These are phyloP conservation scores for Cotesia chilonis DNA, from an alignment of 1,140 invertebrate species.

Conservation along the genomic window DNA sequence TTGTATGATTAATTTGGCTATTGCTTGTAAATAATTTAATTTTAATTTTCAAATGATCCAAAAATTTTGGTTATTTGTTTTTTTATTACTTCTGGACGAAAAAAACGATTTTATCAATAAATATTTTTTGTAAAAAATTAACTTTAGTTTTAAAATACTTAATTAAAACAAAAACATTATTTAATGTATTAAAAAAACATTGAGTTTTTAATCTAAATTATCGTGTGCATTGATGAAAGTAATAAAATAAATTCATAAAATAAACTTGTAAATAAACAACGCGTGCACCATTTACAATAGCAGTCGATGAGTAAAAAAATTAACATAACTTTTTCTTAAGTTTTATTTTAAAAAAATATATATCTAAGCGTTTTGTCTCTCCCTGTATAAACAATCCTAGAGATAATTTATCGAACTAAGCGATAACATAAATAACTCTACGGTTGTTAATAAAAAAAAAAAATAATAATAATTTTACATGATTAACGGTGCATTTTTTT, in stretches of 20 bases:
- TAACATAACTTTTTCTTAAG: constrained; percentile 18
- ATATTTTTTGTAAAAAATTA: too few species aligned
- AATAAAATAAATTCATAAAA: constrained; percentile 18
- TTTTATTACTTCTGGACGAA: too few species aligned
- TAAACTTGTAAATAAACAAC: neutral
- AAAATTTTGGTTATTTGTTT: too few species aligned
- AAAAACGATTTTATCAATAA: too few species aligned
- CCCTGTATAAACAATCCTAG: constrained; percentile 27
- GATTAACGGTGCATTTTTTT: too few species aligned
- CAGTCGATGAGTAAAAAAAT: constrained; percentile 20
- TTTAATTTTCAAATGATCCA: too few species aligned
- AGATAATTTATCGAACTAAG: constrained; percentile 12
- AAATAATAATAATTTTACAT: too few species aligned
- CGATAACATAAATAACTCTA: neutral
- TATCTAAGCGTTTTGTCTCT: constrained; percentile 17
- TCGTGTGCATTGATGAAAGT: constrained; percentile 7
- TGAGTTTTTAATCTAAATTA: neutral
- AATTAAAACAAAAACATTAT: too few species aligned
- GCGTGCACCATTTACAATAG: constrained; percentile 31
- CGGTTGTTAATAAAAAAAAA: neutral
- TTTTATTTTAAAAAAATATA: constrained; percentile 24
- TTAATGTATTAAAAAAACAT: neutral
- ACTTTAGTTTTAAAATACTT: too few species aligned
- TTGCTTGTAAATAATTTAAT: constrained; percentile 6
- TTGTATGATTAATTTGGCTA: constrained; percentile 5